Base-by-base conservation (phyloP, 2,888 invertebrate species). In the Nowickia ferox region DNA sequence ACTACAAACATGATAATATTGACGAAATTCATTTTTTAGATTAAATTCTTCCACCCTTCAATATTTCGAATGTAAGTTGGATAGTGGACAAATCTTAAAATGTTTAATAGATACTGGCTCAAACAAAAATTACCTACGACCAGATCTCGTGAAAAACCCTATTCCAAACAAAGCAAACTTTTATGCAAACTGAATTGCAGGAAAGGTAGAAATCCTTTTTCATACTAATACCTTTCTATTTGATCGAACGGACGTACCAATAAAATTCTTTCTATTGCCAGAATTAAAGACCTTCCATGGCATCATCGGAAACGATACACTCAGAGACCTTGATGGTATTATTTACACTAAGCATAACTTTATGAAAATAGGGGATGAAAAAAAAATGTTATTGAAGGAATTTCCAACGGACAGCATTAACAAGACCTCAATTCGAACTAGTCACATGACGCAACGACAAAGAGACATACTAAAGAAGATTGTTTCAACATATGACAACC, bases 1-100 rank as follows among this genome's bases (percentile, higher is more conserved):
- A n/a, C n/a, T n/a, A n/a, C 42, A 42, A 42, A 5, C 42, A 42
- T 42, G 42, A 42, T 42, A 48, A 63, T 53, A 65, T 53, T n/a
- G 40, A 22, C 22, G 61, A 61, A 8, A 71, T 80, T 30, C 42
- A 46, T 65, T 72, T 65, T 72, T 72, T 80, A 65, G 74, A 66
- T 40, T 63, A 51, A 61, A 17, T 38, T 42, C 46, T 8, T 63
- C 63, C 63, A 42, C 63, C 42, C 44, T 63, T 17, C 63, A 42
- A 63, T 63, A 63, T 55, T 55, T 55, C 55, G 55, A 55, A n/a
- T 19, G 55, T 55, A 55, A 19, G 55, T 19, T 55, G 19, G 55
- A 55, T 19, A 55, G 22, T 19, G 19, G 55, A 55, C 22, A 22
- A 17, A 9, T 55, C 19, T 13, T 48, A 48, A 9, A 3, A 13